Evolutionary conservation across 2,888 invertebrate species (phyloP), one percentile per base, ranked within the genome.

Genomic region (Clanis bilineata): DNA sequence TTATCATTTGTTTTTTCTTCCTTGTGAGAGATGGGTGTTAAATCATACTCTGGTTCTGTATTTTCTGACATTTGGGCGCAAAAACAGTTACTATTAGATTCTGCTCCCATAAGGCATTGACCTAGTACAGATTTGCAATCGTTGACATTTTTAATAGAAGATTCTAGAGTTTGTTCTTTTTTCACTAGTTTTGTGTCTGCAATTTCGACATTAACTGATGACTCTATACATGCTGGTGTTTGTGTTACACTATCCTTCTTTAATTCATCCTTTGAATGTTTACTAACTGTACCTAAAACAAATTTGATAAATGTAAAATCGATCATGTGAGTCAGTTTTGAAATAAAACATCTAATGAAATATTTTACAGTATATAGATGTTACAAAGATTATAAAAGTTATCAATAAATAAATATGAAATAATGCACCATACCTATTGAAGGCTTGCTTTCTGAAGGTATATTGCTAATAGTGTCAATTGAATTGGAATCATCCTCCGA

Each of bases 61-160:
- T 63, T 66, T 10, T 67, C 67, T 7, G 76, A 55, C 62, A 83
- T 85, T 74, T 87, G 80, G 54, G 71, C 74, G 70, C 86, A 86
- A 21, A 87, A 65, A 62, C 87, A 86, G n/a, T 70, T 64, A 32
- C 60, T 68, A 25, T 73, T 70, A 0, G 69, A 64, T 59, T 74
- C 72, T 1, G 69, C 74, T 6, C 65, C 72, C 61, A 79, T 74
- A 25, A 86, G 78, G 66, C 87, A 88, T 28, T 70, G 68, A 0
- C 84, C 86, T 64, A 86, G 62, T 57, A 75, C 73, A 56, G 75
- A 62, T 69, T 82, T 79, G 62, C 86, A 86, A 59, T 69, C 74
- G 28, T 61, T 72, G 3, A 59, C 12, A 36, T 45, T 21, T 12
- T 44, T 38, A 38, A 18, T 3, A 51, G 15, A 51, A 3, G 51